Evolutionary conservation across 53 echinoderm and acorn worm species (phyloP), one percentile per base, ranked within the genome.

Genomic region (Pentamera pediparva): DNA sequence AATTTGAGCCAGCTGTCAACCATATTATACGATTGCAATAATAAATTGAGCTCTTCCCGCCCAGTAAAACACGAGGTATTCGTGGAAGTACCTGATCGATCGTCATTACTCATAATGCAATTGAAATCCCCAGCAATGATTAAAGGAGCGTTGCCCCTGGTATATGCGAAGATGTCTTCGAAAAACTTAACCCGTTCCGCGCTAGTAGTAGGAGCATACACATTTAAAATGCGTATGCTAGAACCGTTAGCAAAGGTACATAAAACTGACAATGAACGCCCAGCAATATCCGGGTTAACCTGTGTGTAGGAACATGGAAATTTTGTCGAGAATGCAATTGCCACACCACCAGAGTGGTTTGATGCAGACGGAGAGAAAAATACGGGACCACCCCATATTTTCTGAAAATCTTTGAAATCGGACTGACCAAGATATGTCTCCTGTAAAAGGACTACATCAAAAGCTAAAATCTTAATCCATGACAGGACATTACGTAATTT

Each of bases 51-150:
- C n/a, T n/a, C n/a, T 25, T 36, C 62, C 36, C 37, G 18, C 37
- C 39, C 22, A 3, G 37, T 37, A 4, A 62, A 17, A 62, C 22
- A 17, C 4, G 62, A 17, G 22, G 18, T 34, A 62, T 17, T 4
- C 4, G 15, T 18, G 18, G 62, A 22, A 17, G 3, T 35, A 13
- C 18, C 3, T 18, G 34, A 62, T 17, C 36, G 62, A 62, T 35
- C 36, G 2, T n/a, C 15, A n/a, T 35, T 35, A 5, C n/a, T n/a
- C 35, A 34, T 35, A 6, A 62, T 22, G n/a, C 62, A 34, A 35
- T 62, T 62, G n/a, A 35, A 62, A 35, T 34, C 62, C 17, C 62
- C 35, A 62, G 62, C 51, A 51, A 4, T n/a, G 21, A 62, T 62
- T 35, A 62, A 35, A 18, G 62, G 62, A 5, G 8, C 22, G 3